Base-by-base conservation (phyloP, 2,888 invertebrate species). In the Papilio gigon region DNA sequence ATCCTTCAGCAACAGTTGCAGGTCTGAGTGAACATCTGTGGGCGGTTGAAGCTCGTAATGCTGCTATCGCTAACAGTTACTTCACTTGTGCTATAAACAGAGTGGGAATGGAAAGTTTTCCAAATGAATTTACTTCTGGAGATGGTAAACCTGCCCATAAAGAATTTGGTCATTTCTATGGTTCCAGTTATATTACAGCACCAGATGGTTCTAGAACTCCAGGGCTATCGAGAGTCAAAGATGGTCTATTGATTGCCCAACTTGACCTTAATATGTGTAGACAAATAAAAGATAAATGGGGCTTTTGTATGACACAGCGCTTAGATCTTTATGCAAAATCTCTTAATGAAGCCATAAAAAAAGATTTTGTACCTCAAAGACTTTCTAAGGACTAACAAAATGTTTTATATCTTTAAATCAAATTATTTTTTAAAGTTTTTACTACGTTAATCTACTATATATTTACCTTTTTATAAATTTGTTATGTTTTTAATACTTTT, bases 81-180 rank as follows among this genome's bases (percentile, higher is more conserved):
- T 99, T 96, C 81, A 97, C 99, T 0, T 98, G 97, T 83, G 98
- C 97, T 37, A 95, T 95, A 37, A 99, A 99, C 86, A 95, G 99
- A 76, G 98, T 99, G 0, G 99, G 99, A 65, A 96, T 95, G 0
- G 99, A 98, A 86, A 83, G 85, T 30, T 95, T 98, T 87, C 95
- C 96, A 4, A 89, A 92, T 84, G 90, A 92, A 71, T 92, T 92
- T 68, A 90, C 92, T 33, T 92, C 92, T 63, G 92, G 86, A 44
- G 90, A 92, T 80, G 98, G 98, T 0, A 93, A 94, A 74, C 94
- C 95, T 59, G 96, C 97, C 22, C 96, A 97, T 79, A 96, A 95
- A 77, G 95, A 96, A 67, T 98, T 99, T 83, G 99, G 99, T 0
- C 97, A 98, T 79, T 99, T 99, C 85, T 99, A 98, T 90, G 99